Evolutionary conservation across 2,113 vertebrate genomes (phyloP), one percentile per base, ranked within the genome.

Genomic region (Nerophis lumbriciformis): DNA sequence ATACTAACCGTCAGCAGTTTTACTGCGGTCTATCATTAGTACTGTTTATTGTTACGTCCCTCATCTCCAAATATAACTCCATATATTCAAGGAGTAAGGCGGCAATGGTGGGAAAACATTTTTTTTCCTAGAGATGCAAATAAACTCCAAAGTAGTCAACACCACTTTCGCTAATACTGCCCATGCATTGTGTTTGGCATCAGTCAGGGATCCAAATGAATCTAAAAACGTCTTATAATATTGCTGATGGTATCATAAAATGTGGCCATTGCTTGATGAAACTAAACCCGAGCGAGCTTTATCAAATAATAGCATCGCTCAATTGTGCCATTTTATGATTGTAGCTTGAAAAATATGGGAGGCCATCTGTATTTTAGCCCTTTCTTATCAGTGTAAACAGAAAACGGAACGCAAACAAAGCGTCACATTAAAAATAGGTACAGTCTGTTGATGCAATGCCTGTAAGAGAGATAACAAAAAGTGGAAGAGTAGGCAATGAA

Each of bases 281-380:
- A 16, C 38, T 12, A 19, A 44, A 19, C 38, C 55, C 11, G 15
- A 57, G 55, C 55, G n/a, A 42, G 9, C 16, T 42, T 44, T 44
- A 57, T 57, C 36, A 55, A 55, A 39, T 55, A 55, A 55, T 55
- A 38, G 53, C 36, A 55, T 55, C 16, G 19, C 14, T 57, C 55
- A 12, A 7, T 55, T 38, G 36, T 55, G 36, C 16, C 35, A 72
- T 66, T 63, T 44, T 14, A 19, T 55, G 15, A 21, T 51, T 21
- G 9, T 7, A 42, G 38, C n/a, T 48, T 39, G 8, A 21, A 48
- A 54, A 35, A 47, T 61, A 4, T 14, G 9, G 37, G 6, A 21
- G 42, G 36, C 39, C 4, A 42, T 19, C 53, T 63, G 39, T 59
- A 44, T 42, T 47, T 45, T 59, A 50, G 52, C 28, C 14, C 19